Conservation (phyloP, 2,797 vertebrate genomes). For the Syndactyla subalaris region DNA sequence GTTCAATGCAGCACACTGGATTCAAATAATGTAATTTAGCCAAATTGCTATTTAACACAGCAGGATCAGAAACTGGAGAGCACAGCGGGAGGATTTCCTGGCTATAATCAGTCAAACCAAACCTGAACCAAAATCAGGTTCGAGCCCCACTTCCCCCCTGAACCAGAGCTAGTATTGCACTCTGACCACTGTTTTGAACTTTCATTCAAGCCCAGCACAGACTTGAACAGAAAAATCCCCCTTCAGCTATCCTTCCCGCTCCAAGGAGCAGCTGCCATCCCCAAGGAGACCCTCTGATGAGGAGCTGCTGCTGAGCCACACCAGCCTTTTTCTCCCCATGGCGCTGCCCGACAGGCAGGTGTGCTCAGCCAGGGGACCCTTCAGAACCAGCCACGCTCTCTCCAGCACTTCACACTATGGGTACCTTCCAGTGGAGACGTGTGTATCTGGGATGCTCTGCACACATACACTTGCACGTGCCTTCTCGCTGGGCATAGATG, state of each 20-base stretch:
- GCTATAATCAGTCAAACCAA: slow-evolving; percentile 8
- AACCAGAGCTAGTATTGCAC: background rate
- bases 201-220: background rate
- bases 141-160: background rate
- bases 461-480: fast-evolving
- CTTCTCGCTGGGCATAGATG: fast-evolving
- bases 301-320: background rate
- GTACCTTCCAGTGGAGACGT: fast-evolving
- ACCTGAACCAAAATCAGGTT: slow-evolving; percentile 10
- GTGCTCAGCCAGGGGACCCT: background rate
- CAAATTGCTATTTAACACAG: background rate
- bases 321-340: background rate
- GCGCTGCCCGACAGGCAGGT: background rate
- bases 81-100: slow-evolving; percentile 13
- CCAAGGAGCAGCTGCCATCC: background rate
- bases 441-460: background rate
- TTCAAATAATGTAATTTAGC: slow-evolving; percentile 38
- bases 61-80: slow-evolving; percentile 25
- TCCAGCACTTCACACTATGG: fast-evolving
- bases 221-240: background rate
- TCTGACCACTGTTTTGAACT: background rate
- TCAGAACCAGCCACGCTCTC: background rate
- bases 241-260: background rate
- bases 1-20: background rate
- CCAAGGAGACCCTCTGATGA: background rate